Evolutionary conservation across 2,113 vertebrate species (phyloP).

Genomic region (Diphyllodes magnificus): DNA sequence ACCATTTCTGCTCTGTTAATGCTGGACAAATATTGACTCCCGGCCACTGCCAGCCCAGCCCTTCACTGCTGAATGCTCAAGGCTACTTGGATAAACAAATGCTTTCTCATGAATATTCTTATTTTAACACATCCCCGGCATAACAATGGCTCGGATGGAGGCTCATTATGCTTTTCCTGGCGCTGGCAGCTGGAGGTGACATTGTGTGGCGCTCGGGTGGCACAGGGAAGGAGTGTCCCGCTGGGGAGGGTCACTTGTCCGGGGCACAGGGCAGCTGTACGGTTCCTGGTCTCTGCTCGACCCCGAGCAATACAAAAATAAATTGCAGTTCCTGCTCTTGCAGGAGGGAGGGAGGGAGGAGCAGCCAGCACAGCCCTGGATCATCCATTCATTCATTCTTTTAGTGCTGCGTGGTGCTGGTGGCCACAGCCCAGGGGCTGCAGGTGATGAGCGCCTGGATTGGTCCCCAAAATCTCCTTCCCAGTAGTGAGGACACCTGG

Average conservation of each 20-base stretch:
- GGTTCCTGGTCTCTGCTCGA: neutral
- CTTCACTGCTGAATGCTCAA: conserved; percentile 25
- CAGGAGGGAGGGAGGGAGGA: neutral
- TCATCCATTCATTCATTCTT: neutral
- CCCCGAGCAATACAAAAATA: neutral
- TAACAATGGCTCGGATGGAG: neutral
- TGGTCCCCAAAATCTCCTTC: neutral
- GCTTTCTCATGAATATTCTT: conserved; percentile 47
- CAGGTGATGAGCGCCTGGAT: neutral
- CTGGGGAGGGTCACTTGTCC: neutral
- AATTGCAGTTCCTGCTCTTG: neutral
- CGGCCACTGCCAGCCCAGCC: neutral
- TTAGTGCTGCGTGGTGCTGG: neutral
- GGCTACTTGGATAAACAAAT: conserved; percentile 58
- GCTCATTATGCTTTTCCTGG: neutral
- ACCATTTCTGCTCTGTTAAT: neutral
- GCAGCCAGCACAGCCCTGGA: neutral
- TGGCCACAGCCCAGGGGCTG: neutral
- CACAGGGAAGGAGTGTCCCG: neutral
- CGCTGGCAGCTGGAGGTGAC: neutral
- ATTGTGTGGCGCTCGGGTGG: neutral
- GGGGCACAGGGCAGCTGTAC: neutral
- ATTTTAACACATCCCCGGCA: neutral
- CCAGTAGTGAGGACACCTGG: fast-evolving
- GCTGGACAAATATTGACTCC: conserved; percentile 31